Conservation (phyloP, 2,113 vertebrate genomes). For the Neotragus pygmaeus region DNA sequence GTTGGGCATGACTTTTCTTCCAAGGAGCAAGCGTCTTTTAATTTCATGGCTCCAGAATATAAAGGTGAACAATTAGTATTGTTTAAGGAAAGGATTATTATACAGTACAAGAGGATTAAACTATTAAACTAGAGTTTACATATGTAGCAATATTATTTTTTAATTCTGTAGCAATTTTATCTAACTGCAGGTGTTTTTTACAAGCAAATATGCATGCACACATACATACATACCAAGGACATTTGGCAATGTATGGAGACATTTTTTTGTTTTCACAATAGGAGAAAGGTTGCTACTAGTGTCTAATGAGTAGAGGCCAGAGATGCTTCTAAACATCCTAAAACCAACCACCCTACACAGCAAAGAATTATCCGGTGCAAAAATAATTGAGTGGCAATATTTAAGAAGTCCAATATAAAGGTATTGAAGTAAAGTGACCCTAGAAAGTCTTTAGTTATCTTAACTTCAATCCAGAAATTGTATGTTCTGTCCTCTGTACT, state of each 20-base stretch:
- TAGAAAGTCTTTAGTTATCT: neutral
- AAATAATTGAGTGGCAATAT: neutral
- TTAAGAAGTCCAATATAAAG: neutral
- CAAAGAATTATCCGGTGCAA: neutral
- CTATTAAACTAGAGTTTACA: neutral
- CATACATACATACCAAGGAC: neutral
- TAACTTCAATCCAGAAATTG: neutral
- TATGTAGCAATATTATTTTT: neutral
- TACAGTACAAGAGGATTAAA: neutral
- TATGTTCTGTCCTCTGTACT: neutral
- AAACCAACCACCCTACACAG: neutral
- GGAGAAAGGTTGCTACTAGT: neutral
- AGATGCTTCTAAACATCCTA: neutral
- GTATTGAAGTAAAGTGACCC: neutral
- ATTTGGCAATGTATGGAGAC: neutral
- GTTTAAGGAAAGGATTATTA: neutral
- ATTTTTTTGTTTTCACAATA: neutral
- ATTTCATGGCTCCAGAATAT: neutral
- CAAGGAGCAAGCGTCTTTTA: neutral
- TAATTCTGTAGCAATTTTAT: neutral
- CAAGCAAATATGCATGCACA: neutral
- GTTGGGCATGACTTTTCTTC: neutral
- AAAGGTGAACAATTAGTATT: neutral
- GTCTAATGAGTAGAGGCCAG: neutral
- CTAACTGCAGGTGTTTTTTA: neutral